A percentile compares a stretch with the other conserved stretches of the same genome.
Conservation (phyloP, 2,888 invertebrate species). For the Ashinkailepas kermadecensis region DNA sequence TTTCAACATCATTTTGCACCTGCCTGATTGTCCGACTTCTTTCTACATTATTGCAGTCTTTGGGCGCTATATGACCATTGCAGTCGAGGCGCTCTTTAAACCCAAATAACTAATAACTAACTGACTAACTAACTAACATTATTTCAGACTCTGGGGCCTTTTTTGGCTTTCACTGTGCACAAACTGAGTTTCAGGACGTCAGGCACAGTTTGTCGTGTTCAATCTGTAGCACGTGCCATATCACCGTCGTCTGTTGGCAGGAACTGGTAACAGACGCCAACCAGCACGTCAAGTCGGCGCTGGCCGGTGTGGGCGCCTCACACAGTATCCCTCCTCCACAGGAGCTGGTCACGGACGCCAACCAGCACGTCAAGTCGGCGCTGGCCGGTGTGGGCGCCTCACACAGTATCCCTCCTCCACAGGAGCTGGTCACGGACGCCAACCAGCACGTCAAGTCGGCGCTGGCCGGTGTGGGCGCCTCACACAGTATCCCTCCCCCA, state of each 20-base stretch:
- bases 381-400: conserved; percentile 69
- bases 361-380: conserved; percentile 98
- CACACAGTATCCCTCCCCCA: not conserved
- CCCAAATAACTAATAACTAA: too few species aligned
- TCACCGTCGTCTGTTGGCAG: not conserved
- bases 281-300: conserved; percentile 96
- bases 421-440: conserved; percentile 87
- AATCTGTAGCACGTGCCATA: too few species aligned
- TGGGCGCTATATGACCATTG: too few species aligned
- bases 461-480: conserved; percentile 69
- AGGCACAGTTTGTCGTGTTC: too few species aligned
- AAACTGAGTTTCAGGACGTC: too few species aligned
- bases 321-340: conserved; percentile 5
- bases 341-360: conserved; percentile 92
- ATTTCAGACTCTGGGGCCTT: too few species aligned
- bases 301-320: conserved; percentile 68
- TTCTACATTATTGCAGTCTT: too few species aligned
- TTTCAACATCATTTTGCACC: too few species aligned
- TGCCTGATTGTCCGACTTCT: too few species aligned
- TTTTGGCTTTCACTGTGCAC: too few species aligned
- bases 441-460: conserved; percentile 99
- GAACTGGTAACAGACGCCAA: conserved; percentile 96
- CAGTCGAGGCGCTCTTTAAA: too few species aligned
- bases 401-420: not conserved
- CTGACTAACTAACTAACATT: too few species aligned